phyloP scores from a whole-genome alignment of 2,888 invertebrate genomes.

The Ectemnius continuus region DNA sequence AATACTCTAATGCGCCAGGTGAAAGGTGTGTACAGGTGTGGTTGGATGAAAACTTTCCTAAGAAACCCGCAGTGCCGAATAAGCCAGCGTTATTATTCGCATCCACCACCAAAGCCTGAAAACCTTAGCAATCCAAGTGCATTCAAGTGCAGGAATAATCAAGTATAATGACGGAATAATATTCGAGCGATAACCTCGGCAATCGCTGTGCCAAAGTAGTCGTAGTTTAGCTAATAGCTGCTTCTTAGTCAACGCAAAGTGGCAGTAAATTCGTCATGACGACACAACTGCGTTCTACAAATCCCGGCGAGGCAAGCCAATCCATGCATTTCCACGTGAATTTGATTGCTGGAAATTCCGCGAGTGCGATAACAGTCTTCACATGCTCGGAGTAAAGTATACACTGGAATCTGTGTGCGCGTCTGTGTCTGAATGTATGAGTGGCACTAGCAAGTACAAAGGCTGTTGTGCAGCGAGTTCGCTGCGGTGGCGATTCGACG shows the following conservation, averaged over 20 bases:
- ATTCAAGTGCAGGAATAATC: too few relatives aligned
- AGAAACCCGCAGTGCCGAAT: too few relatives aligned
- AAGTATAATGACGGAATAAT: neutral
- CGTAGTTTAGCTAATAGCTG: conserved; percentile 3
- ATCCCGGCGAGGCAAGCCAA: neutral
- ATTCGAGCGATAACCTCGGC: neutral
- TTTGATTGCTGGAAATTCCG: conserved; percentile 15
- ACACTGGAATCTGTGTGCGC: too few relatives aligned
- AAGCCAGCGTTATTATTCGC: too few relatives aligned
- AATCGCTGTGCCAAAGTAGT: conserved; percentile 11
- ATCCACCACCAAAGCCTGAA: too few relatives aligned
- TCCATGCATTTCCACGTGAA: conserved; percentile 11
- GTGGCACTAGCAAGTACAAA: too few relatives aligned
- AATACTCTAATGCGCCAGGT: conserved; percentile 37
- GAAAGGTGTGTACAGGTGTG: conserved; percentile 56
- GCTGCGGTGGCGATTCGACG: too few relatives aligned
- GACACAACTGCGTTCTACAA: neutral
- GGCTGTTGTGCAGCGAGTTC: too few relatives aligned
- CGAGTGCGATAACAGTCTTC: conserved; percentile 7
- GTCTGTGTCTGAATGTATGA: too few relatives aligned
- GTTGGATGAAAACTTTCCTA: conserved; percentile 29
- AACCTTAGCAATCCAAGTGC: too few relatives aligned
- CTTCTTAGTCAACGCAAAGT: conserved; percentile 21
- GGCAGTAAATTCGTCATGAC: conserved; percentile 12
- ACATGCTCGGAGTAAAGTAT: too few relatives aligned